Percentiles rank a stretch among this genome's conserved stretches.
These are phyloP conservation scores for Netelia virgata DNA, from an alignment of 2,888 invertebrate species.

Conservation along the genomic window DNA sequence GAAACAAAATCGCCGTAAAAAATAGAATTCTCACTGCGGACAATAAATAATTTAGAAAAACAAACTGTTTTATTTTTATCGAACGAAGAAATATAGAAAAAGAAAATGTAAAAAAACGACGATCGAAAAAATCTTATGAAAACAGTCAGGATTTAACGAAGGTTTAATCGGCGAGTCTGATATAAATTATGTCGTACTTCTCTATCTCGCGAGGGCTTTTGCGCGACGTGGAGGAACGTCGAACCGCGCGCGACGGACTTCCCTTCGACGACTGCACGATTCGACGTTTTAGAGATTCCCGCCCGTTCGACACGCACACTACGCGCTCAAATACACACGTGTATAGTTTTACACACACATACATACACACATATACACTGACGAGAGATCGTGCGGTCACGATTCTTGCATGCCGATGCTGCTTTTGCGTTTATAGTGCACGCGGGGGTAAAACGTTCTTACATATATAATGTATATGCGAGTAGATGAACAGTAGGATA, in stretches of 20 bases:
- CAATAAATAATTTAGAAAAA: no score
- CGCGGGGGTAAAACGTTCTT: constrained; percentile 61
- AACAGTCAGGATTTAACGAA: neutral
- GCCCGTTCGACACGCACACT: constrained; percentile 59
- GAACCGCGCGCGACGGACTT: constrained; percentile 63
- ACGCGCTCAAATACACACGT: neutral
- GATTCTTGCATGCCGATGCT: constrained; percentile 67
- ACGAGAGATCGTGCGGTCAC: constrained; percentile 64
- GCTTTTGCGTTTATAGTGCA: constrained; percentile 45
- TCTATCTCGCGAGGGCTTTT: constrained; percentile 50
- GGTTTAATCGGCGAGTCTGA: neutral
- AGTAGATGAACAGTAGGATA: neutral
- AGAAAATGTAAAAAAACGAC: neutral
- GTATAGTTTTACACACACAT: neutral
- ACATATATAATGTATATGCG: neutral
- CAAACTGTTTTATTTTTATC: no score
- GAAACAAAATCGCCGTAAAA: no score
- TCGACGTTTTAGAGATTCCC: constrained; percentile 65
- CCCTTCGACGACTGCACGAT: constrained; percentile 66
- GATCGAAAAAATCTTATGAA: neutral
- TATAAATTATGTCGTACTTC: constrained; percentile 23
- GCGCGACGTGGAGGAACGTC: constrained; percentile 60
- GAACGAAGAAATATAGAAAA: neutral
- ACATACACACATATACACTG: neutral
- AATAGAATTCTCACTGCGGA: no score